Evolutionary conservation across 2,797 vertebrate genomes (phyloP).

Genomic region (Anguilla obscura): DNA sequence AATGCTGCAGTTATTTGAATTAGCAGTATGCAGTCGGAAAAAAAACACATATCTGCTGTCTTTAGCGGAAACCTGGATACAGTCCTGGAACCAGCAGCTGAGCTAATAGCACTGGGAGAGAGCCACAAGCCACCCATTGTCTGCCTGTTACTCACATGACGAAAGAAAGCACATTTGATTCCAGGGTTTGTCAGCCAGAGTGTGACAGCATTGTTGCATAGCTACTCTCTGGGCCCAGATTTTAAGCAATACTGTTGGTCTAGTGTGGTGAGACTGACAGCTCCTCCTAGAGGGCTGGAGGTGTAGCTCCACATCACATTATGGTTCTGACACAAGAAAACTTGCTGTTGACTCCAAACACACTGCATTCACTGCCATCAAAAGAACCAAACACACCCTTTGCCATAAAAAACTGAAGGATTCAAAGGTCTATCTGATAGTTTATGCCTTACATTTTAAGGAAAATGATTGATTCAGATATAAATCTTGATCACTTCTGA

Average conservation of each 20-base stretch:
- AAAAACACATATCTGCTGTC: conserved; percentile 10
- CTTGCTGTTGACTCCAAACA: background rate
- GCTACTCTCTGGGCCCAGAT: background rate
- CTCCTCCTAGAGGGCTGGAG: background rate
- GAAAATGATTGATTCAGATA: background rate
- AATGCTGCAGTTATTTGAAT: background rate
- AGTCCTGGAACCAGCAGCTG: conserved; percentile 11
- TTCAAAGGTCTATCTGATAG: background rate
- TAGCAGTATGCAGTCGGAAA: background rate
- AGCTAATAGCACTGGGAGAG: background rate
- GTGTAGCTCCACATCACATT: background rate
- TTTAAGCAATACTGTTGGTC: background rate
- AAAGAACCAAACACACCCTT: background rate
- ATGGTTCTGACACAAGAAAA: background rate
- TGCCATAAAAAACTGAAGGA: background rate
- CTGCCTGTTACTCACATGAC: background rate
- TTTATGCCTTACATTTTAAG: background rate
- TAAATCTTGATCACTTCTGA: background rate
- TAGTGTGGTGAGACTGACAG: background rate
- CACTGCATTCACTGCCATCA: background rate
- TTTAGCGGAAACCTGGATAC: conserved; percentile 7
- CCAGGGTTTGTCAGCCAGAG: background rate
- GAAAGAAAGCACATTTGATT: background rate
- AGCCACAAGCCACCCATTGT: conserved; percentile 12
- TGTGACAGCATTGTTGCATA: background rate